Base-by-base conservation (phyloP, 1,140 invertebrate genomes). In the Sycophila sp. region DNA sequence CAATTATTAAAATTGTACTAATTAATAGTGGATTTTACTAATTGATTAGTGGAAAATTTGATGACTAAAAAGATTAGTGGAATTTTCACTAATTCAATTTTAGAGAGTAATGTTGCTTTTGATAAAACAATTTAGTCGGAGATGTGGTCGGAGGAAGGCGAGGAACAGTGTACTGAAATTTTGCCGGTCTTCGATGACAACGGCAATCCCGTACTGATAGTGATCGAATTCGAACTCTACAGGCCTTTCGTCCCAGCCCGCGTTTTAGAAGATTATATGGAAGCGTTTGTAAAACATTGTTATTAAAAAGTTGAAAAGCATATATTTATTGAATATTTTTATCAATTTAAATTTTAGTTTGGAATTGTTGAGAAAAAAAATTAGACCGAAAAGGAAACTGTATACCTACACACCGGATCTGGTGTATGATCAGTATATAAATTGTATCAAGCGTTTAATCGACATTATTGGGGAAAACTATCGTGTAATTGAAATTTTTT, bases 211-310 rank as follows among this genome's bases (percentile, higher is more conserved):
- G 73, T 76, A n/a, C 56, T 80, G 10, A 30, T 81, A 7, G 45
- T 82, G 28, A 72, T 82, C 17, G 77, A 82, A 51, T 62, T 82
- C 19, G 74, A 77, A 26, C 62, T 82, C 28, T 47, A 72, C 30
- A 11, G 22, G 10, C 71, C 80, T 3, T 17, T 82, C 6, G 11
- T 75, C 13, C 10, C 53, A 36, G 71, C 76, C 2, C 62, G 49
- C 19, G 38, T 72, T 7, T 55, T 47, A 15, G 42, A 51, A 17
- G 77, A 81, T 2, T 75, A 71, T n/a, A 58, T 69, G 30, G 13
- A 67, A 13, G 60, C 69, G 77, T 80, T 63, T 34, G 47, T 63
- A 38, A 30, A 19, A 40, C 4, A 2, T 42, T 49, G 24, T 5
- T 47, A 64, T 36, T 51, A 11, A n/a, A n/a, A 36, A 4, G 7